Conservation (phyloP, 2,113 vertebrate genomes). For the Siniperca chuatsi region DNA sequence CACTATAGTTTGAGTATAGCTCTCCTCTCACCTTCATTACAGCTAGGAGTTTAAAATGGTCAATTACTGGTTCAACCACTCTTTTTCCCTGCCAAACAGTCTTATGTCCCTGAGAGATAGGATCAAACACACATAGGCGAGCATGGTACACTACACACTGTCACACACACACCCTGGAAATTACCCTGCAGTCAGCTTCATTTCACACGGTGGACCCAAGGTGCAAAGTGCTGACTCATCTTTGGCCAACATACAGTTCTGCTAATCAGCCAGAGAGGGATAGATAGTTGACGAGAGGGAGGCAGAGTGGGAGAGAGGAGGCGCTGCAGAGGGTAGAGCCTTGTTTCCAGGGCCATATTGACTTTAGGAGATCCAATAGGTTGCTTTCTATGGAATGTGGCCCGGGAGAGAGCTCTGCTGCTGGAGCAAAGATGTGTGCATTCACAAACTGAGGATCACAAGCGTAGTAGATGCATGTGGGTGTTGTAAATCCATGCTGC, state of each 20-base stretch:
- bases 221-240: conserved; percentile 79
- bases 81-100: conserved; percentile 42
- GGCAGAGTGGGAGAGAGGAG: not conserved
- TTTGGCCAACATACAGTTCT: conserved; percentile 64
- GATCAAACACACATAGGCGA: conserved; percentile 17
- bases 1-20: conserved; percentile 16
- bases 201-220: conserved; percentile 62
- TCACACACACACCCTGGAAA: conserved; percentile 55
- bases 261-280: conserved; percentile 65
- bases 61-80: conserved; percentile 49
- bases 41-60: conserved; percentile 46
- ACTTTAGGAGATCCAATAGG: conserved; percentile 56
- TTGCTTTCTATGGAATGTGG: conserved; percentile 42
- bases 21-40: conserved; percentile 35
- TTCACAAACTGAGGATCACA: conserved; percentile 27
- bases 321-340: conserved; percentile 46
- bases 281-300: conserved; percentile 35
- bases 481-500: conserved; percentile 37
- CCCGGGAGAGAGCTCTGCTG: conserved; percentile 20
- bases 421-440: conserved; percentile 18
- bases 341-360: conserved; percentile 68
- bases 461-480: conserved; percentile 24
- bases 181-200: conserved; percentile 75
- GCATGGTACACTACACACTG: conserved; percentile 1
- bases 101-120: conserved; percentile 46